Evolutionary conservation across 2,888 invertebrate genomes (phyloP).

Genomic region (Drosophila phalerata): DNA sequence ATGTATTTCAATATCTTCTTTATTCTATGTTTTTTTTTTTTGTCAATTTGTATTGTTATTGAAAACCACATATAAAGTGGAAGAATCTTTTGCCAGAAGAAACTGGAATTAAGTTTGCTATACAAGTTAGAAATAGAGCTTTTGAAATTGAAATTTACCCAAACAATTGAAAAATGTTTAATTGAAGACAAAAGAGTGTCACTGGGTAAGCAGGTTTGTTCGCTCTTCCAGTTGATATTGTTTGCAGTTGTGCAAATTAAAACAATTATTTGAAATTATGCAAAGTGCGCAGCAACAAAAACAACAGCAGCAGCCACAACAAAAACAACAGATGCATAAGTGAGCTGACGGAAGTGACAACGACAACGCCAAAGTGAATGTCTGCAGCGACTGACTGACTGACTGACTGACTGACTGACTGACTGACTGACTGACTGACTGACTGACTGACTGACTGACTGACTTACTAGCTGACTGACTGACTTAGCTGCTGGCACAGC

Average conservation of each 20-base stretch:
- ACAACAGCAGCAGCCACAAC: slow-evolving; percentile 25
- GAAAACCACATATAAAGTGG: slow-evolving; percentile 34
- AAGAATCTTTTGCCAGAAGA: slow-evolving; percentile 2
- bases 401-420: slow-evolving; percentile 46
- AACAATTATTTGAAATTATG: slow-evolving; percentile 77
- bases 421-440: slow-evolving; percentile 50
- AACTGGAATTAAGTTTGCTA: slow-evolving; percentile 1
- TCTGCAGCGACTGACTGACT: slow-evolving; percentile 43
- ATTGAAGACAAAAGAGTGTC: slow-evolving; percentile 59
- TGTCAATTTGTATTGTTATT: slow-evolving; percentile 65
- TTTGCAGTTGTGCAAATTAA: slow-evolving; percentile 71
- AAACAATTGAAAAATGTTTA: slow-evolving; percentile 62
- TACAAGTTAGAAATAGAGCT: slow-evolving; percentile 19
- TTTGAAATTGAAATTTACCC: slow-evolving; percentile 34
- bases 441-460: slow-evolving; percentile 45
- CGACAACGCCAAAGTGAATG: slow-evolving; percentile 67
- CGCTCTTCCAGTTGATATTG: slow-evolving; percentile 53
- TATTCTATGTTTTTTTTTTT: slow-evolving; percentile 20
- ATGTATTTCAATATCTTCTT: slow-evolving; percentile 43
- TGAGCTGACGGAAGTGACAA: slow-evolving; percentile 72
- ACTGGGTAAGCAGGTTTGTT: slow-evolving; percentile 43
- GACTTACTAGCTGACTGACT: slow-evolving; percentile 53
- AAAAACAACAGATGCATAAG: slow-evolving; percentile 67
- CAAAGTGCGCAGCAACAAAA: slow-evolving; percentile 66
- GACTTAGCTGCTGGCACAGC: slow-evolving; percentile 32